phyloP scores from a whole-genome alignment of 1,140 invertebrate species.

The Anthonomus grandis region DNA sequence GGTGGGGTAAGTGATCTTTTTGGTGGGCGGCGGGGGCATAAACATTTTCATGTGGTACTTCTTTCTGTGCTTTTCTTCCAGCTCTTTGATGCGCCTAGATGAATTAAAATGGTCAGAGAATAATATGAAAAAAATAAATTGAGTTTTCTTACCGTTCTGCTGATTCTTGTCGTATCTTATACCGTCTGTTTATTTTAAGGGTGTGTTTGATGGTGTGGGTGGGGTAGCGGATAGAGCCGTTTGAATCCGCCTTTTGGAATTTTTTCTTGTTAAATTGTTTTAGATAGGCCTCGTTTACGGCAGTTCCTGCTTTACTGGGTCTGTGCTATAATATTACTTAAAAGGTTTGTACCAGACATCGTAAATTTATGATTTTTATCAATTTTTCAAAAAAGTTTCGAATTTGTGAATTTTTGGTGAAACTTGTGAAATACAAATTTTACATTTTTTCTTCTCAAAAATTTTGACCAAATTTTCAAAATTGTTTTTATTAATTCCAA shows the following conservation, averaged over 20 bases:
- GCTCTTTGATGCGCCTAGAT: background rate
- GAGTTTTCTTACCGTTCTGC: background rate
- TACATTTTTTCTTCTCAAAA: no score
- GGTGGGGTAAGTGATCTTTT: conserved; percentile 3
- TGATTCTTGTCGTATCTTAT: conserved; percentile 7
- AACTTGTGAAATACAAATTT: no score
- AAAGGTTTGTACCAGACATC: no score
- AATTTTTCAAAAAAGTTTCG: no score
- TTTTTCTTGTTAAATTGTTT: conserved; percentile 1
- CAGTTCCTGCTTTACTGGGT: background rate
- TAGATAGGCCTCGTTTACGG: background rate
- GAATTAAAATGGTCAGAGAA: background rate
- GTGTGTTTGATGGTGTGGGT: conserved; percentile 25
- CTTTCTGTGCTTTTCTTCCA: conserved; percentile 8
- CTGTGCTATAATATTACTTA: no score
- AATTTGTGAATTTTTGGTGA: no score
- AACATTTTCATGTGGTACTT: background rate
- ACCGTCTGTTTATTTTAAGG: conserved; percentile 1
- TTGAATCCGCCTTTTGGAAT: background rate
- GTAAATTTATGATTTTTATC: no score
- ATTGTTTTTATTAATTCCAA: no score
- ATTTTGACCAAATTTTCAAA: no score
- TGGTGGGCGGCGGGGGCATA: background rate
- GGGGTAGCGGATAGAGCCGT: conserved; percentile 17
- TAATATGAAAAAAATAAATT: background rate